These are phyloP conservation scores for Seira musarum DNA, from an alignment of 2,888 invertebrate genomes.

Conservation along the genomic window DNA sequence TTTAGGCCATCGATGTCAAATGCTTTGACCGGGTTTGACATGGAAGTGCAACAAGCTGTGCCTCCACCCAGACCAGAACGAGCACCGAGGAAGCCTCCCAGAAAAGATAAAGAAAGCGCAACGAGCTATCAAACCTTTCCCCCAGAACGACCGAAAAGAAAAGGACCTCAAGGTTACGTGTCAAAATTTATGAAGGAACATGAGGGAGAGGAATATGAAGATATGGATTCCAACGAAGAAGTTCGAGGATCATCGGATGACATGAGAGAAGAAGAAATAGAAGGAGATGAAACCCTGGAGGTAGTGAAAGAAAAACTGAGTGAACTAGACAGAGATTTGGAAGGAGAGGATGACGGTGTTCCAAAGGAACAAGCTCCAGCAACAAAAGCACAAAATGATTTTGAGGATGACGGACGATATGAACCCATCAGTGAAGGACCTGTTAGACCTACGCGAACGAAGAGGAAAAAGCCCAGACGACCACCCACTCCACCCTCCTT, in stretches of 20 bases:
- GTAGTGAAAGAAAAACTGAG: conserved; percentile 61
- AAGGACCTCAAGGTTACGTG: conserved; percentile 65
- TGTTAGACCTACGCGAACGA: conserved; percentile 61
- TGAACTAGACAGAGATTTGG: conserved; percentile 59
- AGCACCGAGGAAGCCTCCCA: conserved; percentile 65
- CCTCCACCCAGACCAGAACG: conserved; percentile 61
- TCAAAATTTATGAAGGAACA: conserved; percentile 66
- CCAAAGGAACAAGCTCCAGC: neutral
- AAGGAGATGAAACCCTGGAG: conserved; percentile 58
- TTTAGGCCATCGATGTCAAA: conserved; percentile 74
- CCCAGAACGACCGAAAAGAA: conserved; percentile 67
- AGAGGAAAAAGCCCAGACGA: conserved; percentile 50
- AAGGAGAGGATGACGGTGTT: neutral
- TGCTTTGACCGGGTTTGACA: conserved; percentile 76
- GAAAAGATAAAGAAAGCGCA: conserved; percentile 52
- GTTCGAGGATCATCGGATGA: conserved; percentile 39
- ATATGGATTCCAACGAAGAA: conserved; percentile 50
- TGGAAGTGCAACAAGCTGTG: conserved; percentile 75
- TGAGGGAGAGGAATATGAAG: conserved; percentile 40
- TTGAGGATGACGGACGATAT: conserved; percentile 67
- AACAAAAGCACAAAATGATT: conserved; percentile 32
- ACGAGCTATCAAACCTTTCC: conserved; percentile 69
- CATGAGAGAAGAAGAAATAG: conserved; percentile 45
- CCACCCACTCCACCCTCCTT: conserved; percentile 55
- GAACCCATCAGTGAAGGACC: conserved; percentile 66